A percentile compares a stretch with the other conserved stretches of the same genome.
Conservation (phyloP, 2,888 invertebrate species). For the Tipula lateralis region DNA sequence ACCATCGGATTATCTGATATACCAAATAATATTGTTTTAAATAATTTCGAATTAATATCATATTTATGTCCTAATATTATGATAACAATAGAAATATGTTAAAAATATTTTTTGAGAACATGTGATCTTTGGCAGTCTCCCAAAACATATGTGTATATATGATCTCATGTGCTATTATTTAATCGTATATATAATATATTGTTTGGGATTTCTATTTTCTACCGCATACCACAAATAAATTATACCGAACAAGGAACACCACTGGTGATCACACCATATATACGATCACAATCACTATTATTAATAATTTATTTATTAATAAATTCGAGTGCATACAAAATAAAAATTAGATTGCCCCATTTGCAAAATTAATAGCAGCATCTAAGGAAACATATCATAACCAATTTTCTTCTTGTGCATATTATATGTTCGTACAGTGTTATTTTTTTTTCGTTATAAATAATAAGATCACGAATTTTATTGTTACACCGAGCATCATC, state of each 20-base stretch:
- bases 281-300: neutral
- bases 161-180: neutral
- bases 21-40: too few species aligned
- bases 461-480: conserved; percentile 9
- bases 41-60: too few species aligned
- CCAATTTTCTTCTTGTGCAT: neutral
- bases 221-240: neutral
- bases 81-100: too few species aligned
- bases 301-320: neutral
- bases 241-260: neutral
- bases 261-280: neutral
- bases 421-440: neutral
- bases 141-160: neutral
- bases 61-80: too few species aligned
- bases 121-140: neutral
- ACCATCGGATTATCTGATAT: too few species aligned
- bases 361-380: neutral
- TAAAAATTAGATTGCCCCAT: conserved; percentile 4
- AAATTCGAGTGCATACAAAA: neutral
- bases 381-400: neutral
- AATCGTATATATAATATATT: too few species aligned
- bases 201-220: neutral
- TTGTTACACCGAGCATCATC: conserved; percentile 19
- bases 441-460: neutral
- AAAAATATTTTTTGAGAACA: too few species aligned